phyloP scores from a whole-genome alignment of 2,888 invertebrate species.

The Drosophila sordidula region DNA sequence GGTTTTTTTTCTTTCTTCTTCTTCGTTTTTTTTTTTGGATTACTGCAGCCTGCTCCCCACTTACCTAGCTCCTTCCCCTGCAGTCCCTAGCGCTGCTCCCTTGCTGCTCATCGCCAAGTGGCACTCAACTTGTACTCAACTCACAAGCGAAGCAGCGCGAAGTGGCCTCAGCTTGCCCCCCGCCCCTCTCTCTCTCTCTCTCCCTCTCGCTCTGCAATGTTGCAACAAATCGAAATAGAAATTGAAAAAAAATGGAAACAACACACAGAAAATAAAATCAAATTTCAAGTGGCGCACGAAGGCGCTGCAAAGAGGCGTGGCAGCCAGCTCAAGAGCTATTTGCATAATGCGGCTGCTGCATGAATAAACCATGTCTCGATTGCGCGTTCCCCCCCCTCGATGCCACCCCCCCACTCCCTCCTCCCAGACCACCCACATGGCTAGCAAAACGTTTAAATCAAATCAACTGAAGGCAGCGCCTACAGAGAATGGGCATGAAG shows the following conservation, averaged over 20 bases:
- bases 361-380: slow-evolving; percentile 76
- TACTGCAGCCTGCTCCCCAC: neutral
- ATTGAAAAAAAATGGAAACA: slow-evolving; percentile 36
- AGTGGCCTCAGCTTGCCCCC: slow-evolving; percentile 41
- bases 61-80: neutral
- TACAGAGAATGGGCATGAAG: neutral
- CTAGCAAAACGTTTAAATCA: slow-evolving; percentile 73
- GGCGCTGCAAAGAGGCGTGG: slow-evolving; percentile 56
- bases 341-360: slow-evolving; percentile 79
- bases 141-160: slow-evolving; percentile 54
- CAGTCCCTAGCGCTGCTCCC: neutral
- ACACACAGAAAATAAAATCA: slow-evolving; percentile 60
- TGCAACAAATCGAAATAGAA: slow-evolving; percentile 79
- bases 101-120: slow-evolving; percentile 41
- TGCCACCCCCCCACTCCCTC: neutral
- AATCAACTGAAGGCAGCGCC: slow-evolving; percentile 53
- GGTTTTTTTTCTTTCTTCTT: neutral
- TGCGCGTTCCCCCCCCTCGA: slow-evolving; percentile 20
- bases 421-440: slow-evolving; percentile 17
- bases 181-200: neutral
- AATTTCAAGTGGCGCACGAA: slow-evolving; percentile 69
- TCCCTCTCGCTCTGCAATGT: slow-evolving; percentile 19
- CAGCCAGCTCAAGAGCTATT: slow-evolving; percentile 60
- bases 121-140: slow-evolving; percentile 66
- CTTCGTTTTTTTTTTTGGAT: slow-evolving; percentile 5